A percentile compares a stretch with the other conserved stretches of the same genome.
These are phyloP conservation scores for Campylomormyrus tamandua DNA, from an alignment of 2,113 vertebrate species.

Conservation along the genomic window DNA sequence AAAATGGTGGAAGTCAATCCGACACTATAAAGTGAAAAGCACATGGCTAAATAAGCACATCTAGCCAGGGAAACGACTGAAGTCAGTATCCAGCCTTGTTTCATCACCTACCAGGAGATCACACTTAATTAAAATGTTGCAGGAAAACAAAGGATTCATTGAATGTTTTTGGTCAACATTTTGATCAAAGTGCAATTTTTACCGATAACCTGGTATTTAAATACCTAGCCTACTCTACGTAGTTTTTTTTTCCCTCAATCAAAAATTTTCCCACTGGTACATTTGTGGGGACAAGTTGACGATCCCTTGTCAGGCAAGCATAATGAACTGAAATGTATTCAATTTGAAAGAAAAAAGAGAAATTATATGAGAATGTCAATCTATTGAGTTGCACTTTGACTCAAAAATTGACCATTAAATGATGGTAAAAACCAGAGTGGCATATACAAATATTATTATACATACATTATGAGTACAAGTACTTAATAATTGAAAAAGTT, in stretches of 20 bases:
- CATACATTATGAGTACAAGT: too few relatives aligned
- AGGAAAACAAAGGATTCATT: too few relatives aligned
- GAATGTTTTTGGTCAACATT: neutral
- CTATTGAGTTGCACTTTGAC: neutral
- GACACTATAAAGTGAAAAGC: too few relatives aligned
- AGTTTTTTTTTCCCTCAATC: neutral
- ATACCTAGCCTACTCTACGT: too few relatives aligned
- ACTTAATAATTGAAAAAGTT: neutral
- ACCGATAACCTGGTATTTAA: too few relatives aligned
- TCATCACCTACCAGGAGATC: neutral
- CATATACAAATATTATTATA: too few relatives aligned
- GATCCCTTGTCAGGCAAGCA: neutral
- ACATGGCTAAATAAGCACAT: neutral
- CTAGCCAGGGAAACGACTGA: neutral
- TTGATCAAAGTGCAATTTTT: too few relatives aligned
- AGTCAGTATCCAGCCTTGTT: neutral
- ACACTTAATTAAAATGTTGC: too few relatives aligned
- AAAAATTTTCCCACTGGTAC: neutral
- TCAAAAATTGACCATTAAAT: too few relatives aligned
- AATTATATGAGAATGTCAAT: neutral
- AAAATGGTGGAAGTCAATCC: too few relatives aligned
- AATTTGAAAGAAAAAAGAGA: neutral
- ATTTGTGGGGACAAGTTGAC: neutral
- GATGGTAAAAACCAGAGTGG: too few relatives aligned
- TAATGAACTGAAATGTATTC: too few relatives aligned